Conservation (phyloP, 2,113 vertebrate genomes). For the Leptobrachium leishanense region DNA sequence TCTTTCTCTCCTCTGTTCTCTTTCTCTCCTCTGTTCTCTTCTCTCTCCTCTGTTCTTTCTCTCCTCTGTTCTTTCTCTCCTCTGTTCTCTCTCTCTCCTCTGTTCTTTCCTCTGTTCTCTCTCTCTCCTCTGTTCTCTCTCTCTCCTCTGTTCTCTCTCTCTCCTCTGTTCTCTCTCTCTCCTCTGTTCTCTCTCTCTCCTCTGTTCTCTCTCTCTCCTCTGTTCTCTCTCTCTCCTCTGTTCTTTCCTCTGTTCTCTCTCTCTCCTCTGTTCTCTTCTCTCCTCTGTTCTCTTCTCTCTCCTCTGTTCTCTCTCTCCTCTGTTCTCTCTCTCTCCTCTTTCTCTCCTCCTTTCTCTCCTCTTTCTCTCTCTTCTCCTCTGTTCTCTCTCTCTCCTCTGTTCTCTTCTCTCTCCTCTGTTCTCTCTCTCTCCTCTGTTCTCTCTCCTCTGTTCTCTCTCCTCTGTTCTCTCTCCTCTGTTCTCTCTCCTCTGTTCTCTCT, state of each 20-base stretch:
- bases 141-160: not conserved
- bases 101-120: not conserved
- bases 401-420: not conserved
- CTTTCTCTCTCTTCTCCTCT: not conserved
- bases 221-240: not conserved
- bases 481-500: no score
- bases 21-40: not conserved
- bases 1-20: not conserved
- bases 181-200: not conserved
- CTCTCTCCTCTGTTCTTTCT: not conserved
- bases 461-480: no score
- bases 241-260: not conserved
- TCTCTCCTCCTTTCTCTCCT: not conserved
- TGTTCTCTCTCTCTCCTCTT: not conserved
- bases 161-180: not conserved
- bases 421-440: not conserved
- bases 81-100: not conserved
- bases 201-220: not conserved
- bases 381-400: not conserved
- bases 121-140: not conserved
- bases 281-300: not conserved
- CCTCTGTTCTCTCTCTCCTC: not conserved
- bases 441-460: no score
- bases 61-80: not conserved
- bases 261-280: not conserved